Percentiles rank a stretch among this genome's conserved stretches.
Evolutionary conservation across 2,113 vertebrate species (phyloP).

Genomic region (Australoheros scitulus): DNA sequence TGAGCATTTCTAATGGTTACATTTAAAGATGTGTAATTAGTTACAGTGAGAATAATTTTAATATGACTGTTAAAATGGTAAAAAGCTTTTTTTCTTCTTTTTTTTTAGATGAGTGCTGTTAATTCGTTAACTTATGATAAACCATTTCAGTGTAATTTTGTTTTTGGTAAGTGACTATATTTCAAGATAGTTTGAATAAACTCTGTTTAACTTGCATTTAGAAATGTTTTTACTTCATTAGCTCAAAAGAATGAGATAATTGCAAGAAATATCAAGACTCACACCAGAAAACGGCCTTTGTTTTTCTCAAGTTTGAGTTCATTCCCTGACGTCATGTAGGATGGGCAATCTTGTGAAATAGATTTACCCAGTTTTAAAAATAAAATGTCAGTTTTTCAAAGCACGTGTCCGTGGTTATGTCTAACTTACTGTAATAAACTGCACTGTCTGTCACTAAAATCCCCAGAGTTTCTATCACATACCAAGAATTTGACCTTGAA

Average conservation of each 20-base stretch:
- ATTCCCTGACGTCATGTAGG: background rate
- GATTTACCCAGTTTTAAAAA: background rate
- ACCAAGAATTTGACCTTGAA: slow-evolving; percentile 12
- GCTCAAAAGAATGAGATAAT: background rate
- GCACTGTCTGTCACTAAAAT: background rate
- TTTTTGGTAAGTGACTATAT: background rate
- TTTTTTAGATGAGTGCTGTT: too few relatives aligned
- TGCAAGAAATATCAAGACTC: background rate
- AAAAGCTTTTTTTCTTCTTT: too few relatives aligned
- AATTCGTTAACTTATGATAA: background rate
- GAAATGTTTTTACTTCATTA: background rate
- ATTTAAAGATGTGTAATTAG: background rate
- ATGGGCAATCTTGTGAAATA: background rate
- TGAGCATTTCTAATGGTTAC: background rate
- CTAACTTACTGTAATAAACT: background rate
- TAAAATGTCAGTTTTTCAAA: background rate
- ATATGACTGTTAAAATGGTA: background rate
- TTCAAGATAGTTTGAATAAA: background rate
- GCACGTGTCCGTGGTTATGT: background rate
- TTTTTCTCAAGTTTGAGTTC: background rate
- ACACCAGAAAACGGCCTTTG: background rate
- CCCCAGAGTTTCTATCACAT: background rate
- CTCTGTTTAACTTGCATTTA: background rate
- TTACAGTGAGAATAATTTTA: background rate
- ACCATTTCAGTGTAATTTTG: background rate